These are phyloP conservation scores for Hydropsyche tenuis DNA, from an alignment of 1,140 invertebrate genomes.

Conservation along the genomic window DNA sequence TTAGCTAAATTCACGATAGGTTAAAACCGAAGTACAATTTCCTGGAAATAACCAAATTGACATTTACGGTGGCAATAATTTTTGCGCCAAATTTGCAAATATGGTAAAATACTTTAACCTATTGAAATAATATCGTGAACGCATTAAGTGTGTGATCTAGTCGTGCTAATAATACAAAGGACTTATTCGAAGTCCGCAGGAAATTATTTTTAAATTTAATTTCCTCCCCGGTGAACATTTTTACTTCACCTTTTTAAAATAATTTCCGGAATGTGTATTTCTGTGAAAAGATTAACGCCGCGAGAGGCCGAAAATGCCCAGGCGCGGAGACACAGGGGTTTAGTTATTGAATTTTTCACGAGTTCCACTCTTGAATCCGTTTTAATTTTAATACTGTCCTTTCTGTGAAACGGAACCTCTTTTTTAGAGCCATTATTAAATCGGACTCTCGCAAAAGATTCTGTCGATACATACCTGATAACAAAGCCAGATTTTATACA, in stretches of 20 bases:
- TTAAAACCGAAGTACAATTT: not conserved
- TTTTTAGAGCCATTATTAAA: too few species aligned
- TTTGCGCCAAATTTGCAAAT: too few species aligned
- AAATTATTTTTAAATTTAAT: conserved; percentile 43
- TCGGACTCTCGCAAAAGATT: too few species aligned
- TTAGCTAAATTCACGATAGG: not conserved
- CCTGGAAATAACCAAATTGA: not conserved
- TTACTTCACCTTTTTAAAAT: conserved; percentile 35
- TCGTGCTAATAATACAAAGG: not conserved
- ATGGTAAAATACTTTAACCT: not conserved
- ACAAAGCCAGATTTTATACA: too few species aligned
- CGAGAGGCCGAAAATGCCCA: not conserved
- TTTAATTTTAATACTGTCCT: too few species aligned
- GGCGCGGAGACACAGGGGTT: not conserved
- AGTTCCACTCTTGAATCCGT: too few species aligned
- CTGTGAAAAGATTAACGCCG: conserved; percentile 22
- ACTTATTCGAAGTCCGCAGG: conserved; percentile 17
- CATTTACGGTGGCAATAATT: too few species aligned
- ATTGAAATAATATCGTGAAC: not conserved
- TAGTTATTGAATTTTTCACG: not conserved
- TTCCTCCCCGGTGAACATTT: conserved; percentile 27
- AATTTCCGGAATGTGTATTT: conserved; percentile 34
- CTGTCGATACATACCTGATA: too few species aligned
- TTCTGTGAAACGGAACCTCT: too few species aligned
- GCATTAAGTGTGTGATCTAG: not conserved